Evolutionary conservation across 2,797 vertebrate genomes (phyloP).

Genomic region (Crenuchus spilurus): DNA sequence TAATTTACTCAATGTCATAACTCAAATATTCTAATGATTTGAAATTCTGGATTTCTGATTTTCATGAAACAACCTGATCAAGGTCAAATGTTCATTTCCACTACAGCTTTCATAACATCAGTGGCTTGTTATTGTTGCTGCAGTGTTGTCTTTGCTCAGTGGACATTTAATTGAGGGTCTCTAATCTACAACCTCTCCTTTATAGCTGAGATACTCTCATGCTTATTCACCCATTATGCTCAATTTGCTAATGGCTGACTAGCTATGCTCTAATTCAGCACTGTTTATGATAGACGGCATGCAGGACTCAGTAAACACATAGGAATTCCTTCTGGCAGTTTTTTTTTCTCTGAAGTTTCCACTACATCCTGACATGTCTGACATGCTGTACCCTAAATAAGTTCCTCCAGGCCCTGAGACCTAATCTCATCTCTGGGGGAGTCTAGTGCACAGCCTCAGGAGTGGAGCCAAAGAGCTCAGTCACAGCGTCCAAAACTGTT

Average conservation of each 20-base stretch:
- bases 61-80: no score
- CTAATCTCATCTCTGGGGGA: slow-evolving; percentile 17
- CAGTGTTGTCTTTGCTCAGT: slow-evolving; percentile 23
- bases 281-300: slow-evolving; percentile 9
- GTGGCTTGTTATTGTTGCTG: slow-evolving; percentile 17
- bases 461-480: slow-evolving; percentile 20
- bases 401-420: not conserved
- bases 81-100: no score
- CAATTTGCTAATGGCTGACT: slow-evolving; percentile 32
- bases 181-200: slow-evolving; percentile 36
- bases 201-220: slow-evolving; percentile 6
- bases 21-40: no score
- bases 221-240: slow-evolving; percentile 35
- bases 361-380: not conserved
- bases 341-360: not conserved
- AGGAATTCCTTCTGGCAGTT: not conserved
- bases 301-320: slow-evolving; percentile 2
- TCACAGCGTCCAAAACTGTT: slow-evolving; percentile 20
- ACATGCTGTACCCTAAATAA: slow-evolving; percentile 8
- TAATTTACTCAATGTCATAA: no score
- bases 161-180: slow-evolving; percentile 40
- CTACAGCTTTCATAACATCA: not conserved
- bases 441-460: slow-evolving; percentile 13
- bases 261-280: slow-evolving; percentile 29
- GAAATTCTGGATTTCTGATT: no score